Conservation (phyloP, 2,888 invertebrate species). For the Eumerus sabulonum region DNA sequence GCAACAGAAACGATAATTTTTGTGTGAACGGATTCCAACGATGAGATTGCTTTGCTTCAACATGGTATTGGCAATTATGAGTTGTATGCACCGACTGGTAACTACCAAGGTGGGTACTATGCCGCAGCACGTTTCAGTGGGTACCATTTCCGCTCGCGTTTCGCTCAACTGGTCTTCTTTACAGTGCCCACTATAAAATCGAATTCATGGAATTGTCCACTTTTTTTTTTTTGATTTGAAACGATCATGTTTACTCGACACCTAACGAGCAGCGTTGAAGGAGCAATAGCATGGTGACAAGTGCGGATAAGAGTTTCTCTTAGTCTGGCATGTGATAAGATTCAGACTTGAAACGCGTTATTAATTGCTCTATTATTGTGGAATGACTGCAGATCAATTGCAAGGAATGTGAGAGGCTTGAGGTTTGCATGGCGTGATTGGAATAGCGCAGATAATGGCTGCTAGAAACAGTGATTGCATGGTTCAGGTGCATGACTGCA, state of each 20-base stretch:
- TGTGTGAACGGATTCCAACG: slow-evolving; percentile 30
- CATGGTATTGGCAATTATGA: slow-evolving; percentile 17
- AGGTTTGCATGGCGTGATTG: not conserved
- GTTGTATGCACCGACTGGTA: not conserved
- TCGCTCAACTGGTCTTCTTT: slow-evolving; percentile 39
- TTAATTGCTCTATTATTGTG: slow-evolving; percentile 28
- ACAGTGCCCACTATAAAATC: slow-evolving; percentile 14
- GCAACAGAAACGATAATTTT: slow-evolving; percentile 15
- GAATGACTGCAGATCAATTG: slow-evolving; percentile 24
- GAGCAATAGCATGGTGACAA: slow-evolving; percentile 2
- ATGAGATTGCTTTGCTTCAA: slow-evolving; percentile 8
- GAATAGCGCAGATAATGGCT: not conserved
- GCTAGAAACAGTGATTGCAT: not conserved
- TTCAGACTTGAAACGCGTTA: slow-evolving; percentile 13
- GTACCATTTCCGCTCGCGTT: slow-evolving; percentile 40
- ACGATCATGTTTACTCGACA: slow-evolving; percentile 44
- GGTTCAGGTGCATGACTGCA: not conserved
- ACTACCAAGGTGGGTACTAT: slow-evolving; percentile 30
- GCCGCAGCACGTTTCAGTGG: slow-evolving; percentile 34
- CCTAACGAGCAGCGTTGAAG: slow-evolving; percentile 16
- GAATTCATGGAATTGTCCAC: not conserved
- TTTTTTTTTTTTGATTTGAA: slow-evolving; percentile 5
- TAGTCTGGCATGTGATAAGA: slow-evolving; percentile 13
- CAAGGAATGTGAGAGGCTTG: slow-evolving; percentile 6
- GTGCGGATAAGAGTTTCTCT: slow-evolving; percentile 16